Evolutionary conservation across 2,797 vertebrate species (phyloP).

Genomic region (Danio tinwini): DNA sequence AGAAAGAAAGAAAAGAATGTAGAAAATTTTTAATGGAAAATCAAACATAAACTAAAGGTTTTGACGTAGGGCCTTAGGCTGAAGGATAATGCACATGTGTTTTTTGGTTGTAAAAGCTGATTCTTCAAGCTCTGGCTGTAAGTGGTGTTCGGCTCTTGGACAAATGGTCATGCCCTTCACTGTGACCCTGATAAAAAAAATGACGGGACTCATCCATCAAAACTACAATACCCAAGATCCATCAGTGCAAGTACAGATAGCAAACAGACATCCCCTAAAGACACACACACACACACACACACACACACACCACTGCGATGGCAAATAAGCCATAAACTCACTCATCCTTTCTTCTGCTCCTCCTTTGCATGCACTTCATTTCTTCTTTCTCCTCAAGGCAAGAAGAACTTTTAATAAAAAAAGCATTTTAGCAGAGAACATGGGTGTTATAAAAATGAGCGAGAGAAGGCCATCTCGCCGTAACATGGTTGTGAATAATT

Average conservation of each 20-base stretch:
- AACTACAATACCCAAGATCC: constrained; percentile 77
- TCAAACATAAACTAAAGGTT: too few relatives aligned
- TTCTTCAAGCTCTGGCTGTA: background rate
- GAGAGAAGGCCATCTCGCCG: constrained; percentile 58
- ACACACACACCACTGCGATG: constrained; percentile 2
- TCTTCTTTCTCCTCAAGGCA: constrained; percentile 62
- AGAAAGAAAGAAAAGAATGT: too few relatives aligned
- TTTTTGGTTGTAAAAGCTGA: background rate
- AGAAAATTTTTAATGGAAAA: too few relatives aligned
- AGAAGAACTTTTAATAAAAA: constrained; percentile 67
- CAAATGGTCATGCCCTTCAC: constrained; percentile 48
- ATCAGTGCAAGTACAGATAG: constrained; percentile 66
- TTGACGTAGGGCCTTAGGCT: background rate
- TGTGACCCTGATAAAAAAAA: constrained; percentile 49
- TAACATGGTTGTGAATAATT: constrained; percentile 71
- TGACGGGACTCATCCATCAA: constrained; percentile 71
- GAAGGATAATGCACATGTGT: background rate
- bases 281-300: constrained; percentile 44
- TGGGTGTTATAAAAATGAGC: constrained; percentile 66
- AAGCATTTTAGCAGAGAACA: constrained; percentile 70
- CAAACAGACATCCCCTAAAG: constrained; percentile 30
- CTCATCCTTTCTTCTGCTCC: constrained; percentile 64
- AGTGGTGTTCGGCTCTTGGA: constrained; percentile 41
- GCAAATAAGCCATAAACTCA: constrained; percentile 65
- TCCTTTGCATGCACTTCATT: constrained; percentile 57